A percentile compares a stretch with the other conserved stretches of the same genome.
phyloP scores from a whole-genome alignment of 2,113 vertebrate species.

The Eulemur macaco region DNA sequence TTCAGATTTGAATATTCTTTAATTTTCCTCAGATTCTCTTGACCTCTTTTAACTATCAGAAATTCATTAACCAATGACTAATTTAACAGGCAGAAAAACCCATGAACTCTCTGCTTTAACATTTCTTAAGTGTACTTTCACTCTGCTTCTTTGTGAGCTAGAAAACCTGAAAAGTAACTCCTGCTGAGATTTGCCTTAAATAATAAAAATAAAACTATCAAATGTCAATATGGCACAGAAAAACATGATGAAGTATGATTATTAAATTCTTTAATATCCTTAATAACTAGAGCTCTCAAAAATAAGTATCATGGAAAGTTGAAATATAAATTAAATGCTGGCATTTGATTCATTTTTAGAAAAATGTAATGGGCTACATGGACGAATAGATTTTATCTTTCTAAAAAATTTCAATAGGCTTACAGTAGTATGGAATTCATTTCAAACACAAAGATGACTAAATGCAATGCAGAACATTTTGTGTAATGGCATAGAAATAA shows the following conservation, averaged over 20 bases:
- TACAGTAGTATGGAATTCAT: not conserved
- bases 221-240: constrained; percentile 7
- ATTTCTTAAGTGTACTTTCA: constrained; percentile 44
- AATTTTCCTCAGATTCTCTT: constrained; percentile 48
- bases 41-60: constrained; percentile 49
- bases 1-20: constrained; percentile 42
- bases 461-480: not conserved
- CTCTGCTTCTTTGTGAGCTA: not conserved
- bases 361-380: not conserved
- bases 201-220: constrained; percentile 42
- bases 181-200: constrained; percentile 42
- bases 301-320: not conserved
- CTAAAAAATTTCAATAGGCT: not conserved
- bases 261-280: constrained; percentile 48
- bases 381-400: not conserved
- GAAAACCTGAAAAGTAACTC: constrained; percentile 31
- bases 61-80: constrained; percentile 41
- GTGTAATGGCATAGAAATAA: not conserved
- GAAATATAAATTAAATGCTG: constrained; percentile 34
- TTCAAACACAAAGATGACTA: not conserved
- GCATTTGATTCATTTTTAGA: constrained; percentile 46
- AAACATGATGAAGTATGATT: constrained; percentile 42
- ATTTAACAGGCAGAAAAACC: constrained; percentile 47
- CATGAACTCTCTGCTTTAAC: not conserved
- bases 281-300: constrained; percentile 8